phyloP scores from a whole-genome alignment of 2,888 invertebrate species.

The Branchipolynoe longqiensis region DNA sequence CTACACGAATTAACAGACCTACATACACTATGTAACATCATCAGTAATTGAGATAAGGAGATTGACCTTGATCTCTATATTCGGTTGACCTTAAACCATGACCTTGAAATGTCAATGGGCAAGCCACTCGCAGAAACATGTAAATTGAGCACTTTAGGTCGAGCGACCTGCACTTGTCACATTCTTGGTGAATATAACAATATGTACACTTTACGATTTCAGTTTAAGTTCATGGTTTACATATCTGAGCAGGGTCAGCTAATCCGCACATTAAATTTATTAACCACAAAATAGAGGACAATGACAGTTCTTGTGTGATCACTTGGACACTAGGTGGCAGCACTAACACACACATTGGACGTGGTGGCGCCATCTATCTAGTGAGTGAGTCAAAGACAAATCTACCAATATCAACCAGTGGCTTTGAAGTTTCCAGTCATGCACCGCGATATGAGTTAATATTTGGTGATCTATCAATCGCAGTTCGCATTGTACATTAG shows the following conservation, averaged over 20 bases:
- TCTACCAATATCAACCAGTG: background rate
- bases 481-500: slow-evolving; percentile 31
- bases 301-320: slow-evolving; percentile 2
- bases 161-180: slow-evolving; percentile 46
- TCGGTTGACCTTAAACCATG: slow-evolving; percentile 43
- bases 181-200: slow-evolving; percentile 39
- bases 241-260: slow-evolving; percentile 46
- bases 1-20: slow-evolving; percentile 8
- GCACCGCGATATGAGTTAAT: slow-evolving; percentile 34
- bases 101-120: slow-evolving; percentile 8
- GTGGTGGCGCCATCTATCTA: background rate
- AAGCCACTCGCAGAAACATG: slow-evolving; percentile 27
- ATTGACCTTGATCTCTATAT: slow-evolving; percentile 25
- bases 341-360: background rate
- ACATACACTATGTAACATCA: background rate
- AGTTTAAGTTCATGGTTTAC: slow-evolving; percentile 4
- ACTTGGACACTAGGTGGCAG: background rate
- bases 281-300: slow-evolving; percentile 46
- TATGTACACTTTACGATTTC: slow-evolving; percentile 43
- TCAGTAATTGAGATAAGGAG: slow-evolving; percentile 37
- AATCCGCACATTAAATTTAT: background rate
- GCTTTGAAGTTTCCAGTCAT: background rate
- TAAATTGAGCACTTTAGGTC: slow-evolving; percentile 53
- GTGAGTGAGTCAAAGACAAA: slow-evolving; percentile 9
- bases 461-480: slow-evolving; percentile 38